These are phyloP conservation scores for Semotilus atromaculatus DNA, from an alignment of 2,797 vertebrate species.

Conservation along the genomic window DNA sequence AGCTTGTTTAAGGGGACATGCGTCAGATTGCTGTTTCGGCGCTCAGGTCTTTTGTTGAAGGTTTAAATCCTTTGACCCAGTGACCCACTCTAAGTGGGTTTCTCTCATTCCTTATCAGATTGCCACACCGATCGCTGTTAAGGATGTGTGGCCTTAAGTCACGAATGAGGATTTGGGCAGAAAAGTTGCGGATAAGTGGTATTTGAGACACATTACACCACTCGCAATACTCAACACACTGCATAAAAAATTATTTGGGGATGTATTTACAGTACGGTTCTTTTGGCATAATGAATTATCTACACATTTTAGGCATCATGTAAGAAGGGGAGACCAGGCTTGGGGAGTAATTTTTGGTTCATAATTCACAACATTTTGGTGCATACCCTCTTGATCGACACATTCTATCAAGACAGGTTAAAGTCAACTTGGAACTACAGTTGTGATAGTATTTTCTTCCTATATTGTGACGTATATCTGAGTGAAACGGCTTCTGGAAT, in stretches of 20 bases:
- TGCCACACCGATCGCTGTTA: background rate
- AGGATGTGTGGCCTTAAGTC: background rate
- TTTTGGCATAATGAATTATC: background rate
- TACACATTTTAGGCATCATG: background rate
- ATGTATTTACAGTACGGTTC: background rate
- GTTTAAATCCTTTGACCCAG: conserved; percentile 7
- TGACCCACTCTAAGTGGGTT: background rate
- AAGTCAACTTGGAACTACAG: background rate
- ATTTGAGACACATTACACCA: background rate
- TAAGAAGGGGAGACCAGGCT: background rate
- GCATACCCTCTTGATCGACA: background rate
- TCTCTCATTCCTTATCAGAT: conserved; percentile 16
- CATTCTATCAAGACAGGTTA: background rate
- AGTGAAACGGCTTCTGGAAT: background rate
- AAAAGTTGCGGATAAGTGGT: background rate
- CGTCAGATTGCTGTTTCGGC: background rate
- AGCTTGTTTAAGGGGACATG: conserved; percentile 18
- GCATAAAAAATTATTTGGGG: background rate
- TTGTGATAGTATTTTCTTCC: background rate
- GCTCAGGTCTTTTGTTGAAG: conserved; percentile 11
- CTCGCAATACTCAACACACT: background rate
- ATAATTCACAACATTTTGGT: too few species aligned
- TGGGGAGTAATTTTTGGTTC: background rate
- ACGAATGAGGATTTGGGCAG: background rate
- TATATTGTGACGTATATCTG: background rate